A percentile compares a stretch with the other conserved stretches of the same genome.
Conservation (phyloP, 2,888 invertebrate species). For the Megaustenia siamemsis region DNA sequence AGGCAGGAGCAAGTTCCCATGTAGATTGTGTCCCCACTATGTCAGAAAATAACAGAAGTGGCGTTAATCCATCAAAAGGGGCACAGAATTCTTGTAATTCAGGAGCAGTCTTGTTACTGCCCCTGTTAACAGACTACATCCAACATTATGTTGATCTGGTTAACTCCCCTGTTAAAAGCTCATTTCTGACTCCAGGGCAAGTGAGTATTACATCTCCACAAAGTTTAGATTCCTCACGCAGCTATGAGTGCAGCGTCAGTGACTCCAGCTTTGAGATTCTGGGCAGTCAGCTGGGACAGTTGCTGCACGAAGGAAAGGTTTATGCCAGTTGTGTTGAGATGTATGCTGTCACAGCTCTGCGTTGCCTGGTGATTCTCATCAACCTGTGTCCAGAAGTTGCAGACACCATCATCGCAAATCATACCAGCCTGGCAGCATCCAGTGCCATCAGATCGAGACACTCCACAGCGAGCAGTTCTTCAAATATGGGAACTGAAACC, state of each 20-base stretch:
- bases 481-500: neutral
- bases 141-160: slow-evolving; percentile 68
- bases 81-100: neutral
- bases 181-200: neutral
- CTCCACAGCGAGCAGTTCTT: slow-evolving; percentile 36
- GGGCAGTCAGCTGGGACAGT: slow-evolving; percentile 63
- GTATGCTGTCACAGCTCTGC: slow-evolving; percentile 62
- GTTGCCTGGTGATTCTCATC: slow-evolving; percentile 39
- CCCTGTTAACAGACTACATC: slow-evolving; percentile 69
- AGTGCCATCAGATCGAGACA: neutral
- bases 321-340: slow-evolving; percentile 69
- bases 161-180: slow-evolving; percentile 32
- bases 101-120: slow-evolving; percentile 65
- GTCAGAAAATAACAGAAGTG: no score
- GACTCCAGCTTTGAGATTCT: slow-evolving; percentile 68
- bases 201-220: neutral
- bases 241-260: slow-evolving; percentile 58
- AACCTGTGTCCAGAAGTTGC: slow-evolving; percentile 20
- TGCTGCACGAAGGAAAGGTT: slow-evolving; percentile 64
- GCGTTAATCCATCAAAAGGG: neutral
- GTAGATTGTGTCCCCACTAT: no score
- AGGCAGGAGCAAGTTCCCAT: no score
- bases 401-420: slow-evolving; percentile 7
- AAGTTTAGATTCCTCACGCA: slow-evolving; percentile 40
- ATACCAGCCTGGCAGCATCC: neutral